Percentiles rank a stretch among this genome's conserved stretches.
These are phyloP conservation scores for Pristionchus arcanus DNA, from an alignment of 2,888 invertebrate genomes.

Conservation along the genomic window DNA sequence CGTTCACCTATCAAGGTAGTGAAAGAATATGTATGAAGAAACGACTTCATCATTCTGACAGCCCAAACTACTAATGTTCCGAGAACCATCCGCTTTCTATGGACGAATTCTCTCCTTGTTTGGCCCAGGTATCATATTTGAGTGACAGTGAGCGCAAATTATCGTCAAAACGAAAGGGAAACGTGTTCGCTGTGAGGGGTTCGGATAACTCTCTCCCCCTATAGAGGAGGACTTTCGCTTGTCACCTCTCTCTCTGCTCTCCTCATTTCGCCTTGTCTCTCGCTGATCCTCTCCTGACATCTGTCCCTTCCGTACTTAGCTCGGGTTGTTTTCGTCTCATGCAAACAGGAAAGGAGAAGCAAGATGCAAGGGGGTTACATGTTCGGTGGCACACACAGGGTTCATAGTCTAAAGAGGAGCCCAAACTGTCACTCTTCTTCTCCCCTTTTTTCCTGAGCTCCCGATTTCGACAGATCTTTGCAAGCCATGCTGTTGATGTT, in stretches of 20 bases:
- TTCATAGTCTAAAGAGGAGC: not conserved
- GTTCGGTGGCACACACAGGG: not conserved
- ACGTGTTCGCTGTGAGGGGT: constrained; percentile 25
- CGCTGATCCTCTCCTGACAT: not conserved
- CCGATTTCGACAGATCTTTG: not conserved
- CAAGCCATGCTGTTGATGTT: too few relatives aligned
- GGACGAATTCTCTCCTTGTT: too few relatives aligned
- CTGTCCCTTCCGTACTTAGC: constrained; percentile 4
- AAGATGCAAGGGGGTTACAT: not conserved
- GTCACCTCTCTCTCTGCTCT: not conserved
- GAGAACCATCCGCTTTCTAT: too few relatives aligned
- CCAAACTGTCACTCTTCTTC: constrained; percentile 13
- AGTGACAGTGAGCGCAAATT: not conserved
- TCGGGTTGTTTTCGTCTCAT: constrained; percentile 20
- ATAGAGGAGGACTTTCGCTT: constrained; percentile 26
- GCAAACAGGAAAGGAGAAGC: constrained; percentile 22
- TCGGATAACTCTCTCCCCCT: not conserved
- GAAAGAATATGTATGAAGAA: too few relatives aligned
- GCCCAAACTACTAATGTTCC: too few relatives aligned
- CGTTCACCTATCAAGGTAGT: too few relatives aligned
- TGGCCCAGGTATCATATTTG: not conserved
- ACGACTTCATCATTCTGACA: too few relatives aligned
- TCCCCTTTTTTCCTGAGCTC: not conserved
- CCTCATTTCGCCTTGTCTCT: not conserved
- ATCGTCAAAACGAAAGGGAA: not conserved